Evolutionary conservation across 1,140 invertebrate genomes (phyloP).

Genomic region (Apis florea): DNA sequence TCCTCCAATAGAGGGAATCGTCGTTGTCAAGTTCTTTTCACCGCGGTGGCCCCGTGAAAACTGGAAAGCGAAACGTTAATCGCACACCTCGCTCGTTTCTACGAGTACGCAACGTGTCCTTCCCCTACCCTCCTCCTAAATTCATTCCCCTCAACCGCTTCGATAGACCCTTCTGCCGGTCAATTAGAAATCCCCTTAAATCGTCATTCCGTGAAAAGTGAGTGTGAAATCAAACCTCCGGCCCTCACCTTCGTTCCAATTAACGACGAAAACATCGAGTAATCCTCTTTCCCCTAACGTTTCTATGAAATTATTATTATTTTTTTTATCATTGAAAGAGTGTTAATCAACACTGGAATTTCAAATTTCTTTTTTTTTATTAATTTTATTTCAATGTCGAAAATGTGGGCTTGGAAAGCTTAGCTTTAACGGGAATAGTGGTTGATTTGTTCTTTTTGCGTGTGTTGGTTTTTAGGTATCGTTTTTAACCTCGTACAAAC

Average conservation of each 20-base stretch:
- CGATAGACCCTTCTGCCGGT: conserved; percentile 26
- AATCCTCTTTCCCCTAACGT: neutral
- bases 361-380: neutral
- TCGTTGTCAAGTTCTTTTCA: conserved; percentile 38
- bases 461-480: neutral
- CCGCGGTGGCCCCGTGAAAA: conserved; percentile 65
- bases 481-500: neutral
- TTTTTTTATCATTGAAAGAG: neutral
- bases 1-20: neutral
- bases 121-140: conserved; percentile 29
- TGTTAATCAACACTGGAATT: neutral
- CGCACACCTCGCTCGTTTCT: conserved; percentile 50
- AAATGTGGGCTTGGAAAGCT: too few relatives aligned
- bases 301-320: neutral
- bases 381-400: too few relatives aligned
- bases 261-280: neutral
- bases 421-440: too few relatives aligned
- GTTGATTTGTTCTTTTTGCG: neutral
- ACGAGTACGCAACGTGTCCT: conserved; percentile 48
- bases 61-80: conserved; percentile 69
- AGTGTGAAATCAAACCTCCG: neutral
- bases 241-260: neutral
- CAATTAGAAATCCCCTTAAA: conserved; percentile 54
- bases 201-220: conserved; percentile 28
- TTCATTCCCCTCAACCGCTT: conserved; percentile 8